Base-by-base conservation (phyloP, 2,888 invertebrate species). In the Spialia ferax region DNA sequence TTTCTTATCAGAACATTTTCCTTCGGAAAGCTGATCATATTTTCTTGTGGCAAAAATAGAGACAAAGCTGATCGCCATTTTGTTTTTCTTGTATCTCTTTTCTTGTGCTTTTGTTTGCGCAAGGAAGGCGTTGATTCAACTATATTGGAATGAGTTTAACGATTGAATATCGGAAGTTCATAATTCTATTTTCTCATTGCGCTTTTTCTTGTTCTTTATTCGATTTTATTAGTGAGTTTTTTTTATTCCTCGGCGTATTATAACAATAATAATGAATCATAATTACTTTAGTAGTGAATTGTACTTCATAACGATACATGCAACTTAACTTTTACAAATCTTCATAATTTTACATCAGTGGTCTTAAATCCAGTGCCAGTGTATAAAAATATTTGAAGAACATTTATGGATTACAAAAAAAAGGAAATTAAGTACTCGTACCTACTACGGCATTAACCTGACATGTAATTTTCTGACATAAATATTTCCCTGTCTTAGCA, bases 41-140 rank as follows among this genome's bases (percentile, higher is more conserved):
- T 82, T 71, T 73, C 70, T 68, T 79, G 79, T 77, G 76, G 73
- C 75, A 77, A 73, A 74, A 76, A 79, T 78, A 77, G 80, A 75
- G 74, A n/a, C 56, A 57, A 48, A 23, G 23, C 59, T 35, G 48
- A 15, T 59, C 15, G 59, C 65, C 35, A 65, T 52, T 64, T 26
- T 59, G 32, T 65, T 65, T 52, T 67, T 61, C 55, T 67, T 61
- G 32, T 61, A 60, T 61, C 48, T 8, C 11, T 45, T 18, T 55
- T 55, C 67, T 61, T n/a, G 23, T 65, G 59, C 26, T 59, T 52
- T 23, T 67, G 61, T 61, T 66, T 66, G 79, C 82, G 42, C 78
- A 82, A 81, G 77, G 76, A 75, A 71, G 64, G 69, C 64, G 74
- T 73, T 75, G 71, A 60, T 64, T 69, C 57, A 57, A 70, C 56